These are phyloP conservation scores for Varanus komodoensis DNA, from an alignment of 2,113 vertebrate genomes.

Conservation along the genomic window DNA sequence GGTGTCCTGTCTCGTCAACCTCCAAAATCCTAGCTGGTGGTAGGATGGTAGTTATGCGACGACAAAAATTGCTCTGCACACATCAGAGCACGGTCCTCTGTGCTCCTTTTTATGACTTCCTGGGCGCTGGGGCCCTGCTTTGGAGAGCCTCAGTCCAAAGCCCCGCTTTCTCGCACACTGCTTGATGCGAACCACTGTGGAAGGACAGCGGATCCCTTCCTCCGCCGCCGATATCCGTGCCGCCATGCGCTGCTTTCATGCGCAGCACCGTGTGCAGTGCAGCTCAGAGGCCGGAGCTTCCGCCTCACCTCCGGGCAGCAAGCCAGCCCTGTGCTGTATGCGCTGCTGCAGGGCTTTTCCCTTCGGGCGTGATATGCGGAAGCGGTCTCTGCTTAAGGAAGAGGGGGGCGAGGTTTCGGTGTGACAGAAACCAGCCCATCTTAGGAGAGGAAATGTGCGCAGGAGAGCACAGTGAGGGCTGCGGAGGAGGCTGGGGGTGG, in stretches of 20 bases:
- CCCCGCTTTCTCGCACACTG: no score
- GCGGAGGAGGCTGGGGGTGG: no score
- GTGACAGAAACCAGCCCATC: neutral
- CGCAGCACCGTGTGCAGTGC: no score
- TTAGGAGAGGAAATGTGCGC: neutral
- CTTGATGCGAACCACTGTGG: no score
- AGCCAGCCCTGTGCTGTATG: neutral
- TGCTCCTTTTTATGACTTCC: neutral
- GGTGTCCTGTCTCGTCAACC: neutral
- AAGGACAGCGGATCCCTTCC: no score
- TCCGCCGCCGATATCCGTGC: no score
- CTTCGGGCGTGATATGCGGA: neutral
- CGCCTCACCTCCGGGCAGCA: no score
- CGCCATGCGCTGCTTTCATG: no score
- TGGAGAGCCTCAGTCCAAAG: neutral
- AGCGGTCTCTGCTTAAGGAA: neutral
- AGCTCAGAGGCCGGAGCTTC: no score
- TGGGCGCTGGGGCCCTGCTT: neutral
- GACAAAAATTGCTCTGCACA: neutral
- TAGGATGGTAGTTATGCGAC: neutral
- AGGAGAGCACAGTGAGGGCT: neutral
- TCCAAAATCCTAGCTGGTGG: neutral
- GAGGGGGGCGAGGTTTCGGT: neutral
- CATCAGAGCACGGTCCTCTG: neutral
- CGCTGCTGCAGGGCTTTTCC: neutral